Base-by-base conservation (phyloP, 2,888 invertebrate species). In the Zaprionus lineosus region DNA sequence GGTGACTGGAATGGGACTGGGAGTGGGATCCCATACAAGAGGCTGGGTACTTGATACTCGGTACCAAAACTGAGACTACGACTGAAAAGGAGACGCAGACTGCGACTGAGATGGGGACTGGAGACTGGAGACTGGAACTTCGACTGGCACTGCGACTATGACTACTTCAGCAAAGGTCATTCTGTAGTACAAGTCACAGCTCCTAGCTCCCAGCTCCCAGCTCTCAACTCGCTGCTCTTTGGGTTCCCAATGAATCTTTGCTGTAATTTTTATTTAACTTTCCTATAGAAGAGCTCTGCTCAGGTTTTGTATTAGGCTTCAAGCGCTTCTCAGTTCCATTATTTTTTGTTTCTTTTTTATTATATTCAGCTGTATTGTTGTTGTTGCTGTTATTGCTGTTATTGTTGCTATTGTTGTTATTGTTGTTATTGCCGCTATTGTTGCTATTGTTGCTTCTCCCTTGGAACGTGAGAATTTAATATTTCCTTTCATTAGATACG, bases 381-480 rank as follows among this genome's bases (percentile, higher is more conserved):
- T 16, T 34, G 15, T 29, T 47, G 24, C 39, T 41, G 55, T 51
- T 65, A 36, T 57, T 62, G 12, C 41, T 40, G 19, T n/a, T n/a
- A n/a, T n/a, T n/a, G n/a, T 24, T 24, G 6, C 26, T 52, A 51
- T 66, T 52, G 61, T 65, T 58, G 41, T 52, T 60, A 59, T 50
- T 59, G 28, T n/a, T 60, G 61, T 51, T 43, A 46, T 60, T 24
- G 24, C n/a, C n/a, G 8, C 24, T 51, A 51, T 66, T 52, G 65
- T 65, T 58, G 46, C 50, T 60, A 63, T 53, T 59, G 33, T n/a
- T 60, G 61, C 51, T 43, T 50, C 58, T 56, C 63, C n/a, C 62
- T 46, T 61, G 71, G 84, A 82, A 82, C 82, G 82, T 82, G 82
- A 82, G 82, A 82, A 82, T 84, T 82, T 82, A 82, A 82, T 82